phyloP scores from a whole-genome alignment of 2,113 vertebrate species.

The Corydoras maculifer region DNA sequence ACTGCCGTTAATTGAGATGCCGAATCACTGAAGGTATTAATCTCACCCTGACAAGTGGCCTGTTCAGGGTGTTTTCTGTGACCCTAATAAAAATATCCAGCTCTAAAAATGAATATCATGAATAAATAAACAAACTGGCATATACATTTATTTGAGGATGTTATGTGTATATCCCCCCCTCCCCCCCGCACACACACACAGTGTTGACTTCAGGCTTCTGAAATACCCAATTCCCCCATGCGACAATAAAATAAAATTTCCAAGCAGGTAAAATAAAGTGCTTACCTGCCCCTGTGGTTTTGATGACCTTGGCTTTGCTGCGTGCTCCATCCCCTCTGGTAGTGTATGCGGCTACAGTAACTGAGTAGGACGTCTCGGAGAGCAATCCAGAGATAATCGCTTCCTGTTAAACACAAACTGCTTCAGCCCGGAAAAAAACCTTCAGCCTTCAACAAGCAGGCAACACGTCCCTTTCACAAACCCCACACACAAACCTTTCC shows the following conservation, averaged over 20 bases:
- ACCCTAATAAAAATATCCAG: too few relatives aligned
- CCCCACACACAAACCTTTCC: slow-evolving; percentile 3
- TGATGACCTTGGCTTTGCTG: slow-evolving; percentile 90
- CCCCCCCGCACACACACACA: too few relatives aligned
- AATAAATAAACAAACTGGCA: too few relatives aligned
- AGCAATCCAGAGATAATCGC: slow-evolving; percentile 81
- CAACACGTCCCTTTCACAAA: slow-evolving; percentile 2
- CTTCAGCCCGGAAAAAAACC: slow-evolving; percentile 13
- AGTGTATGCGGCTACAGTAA: slow-evolving; percentile 93
- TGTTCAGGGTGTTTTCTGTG: too few relatives aligned
- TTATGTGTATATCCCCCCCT: too few relatives aligned
- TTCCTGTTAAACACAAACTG: slow-evolving; percentile 69
- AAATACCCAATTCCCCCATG: too few relatives aligned
- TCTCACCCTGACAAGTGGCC: too few relatives aligned
- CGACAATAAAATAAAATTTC: neutral
- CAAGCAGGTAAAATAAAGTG: neutral
- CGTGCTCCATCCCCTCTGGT: slow-evolving; percentile 94
- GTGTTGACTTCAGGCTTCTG: too few relatives aligned
- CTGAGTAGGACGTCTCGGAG: slow-evolving; percentile 90
- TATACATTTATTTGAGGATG: too few relatives aligned
- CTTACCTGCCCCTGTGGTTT: slow-evolving; percentile 87
- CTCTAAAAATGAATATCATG: too few relatives aligned
- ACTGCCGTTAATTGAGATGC: too few relatives aligned
- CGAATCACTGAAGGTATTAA: too few relatives aligned
- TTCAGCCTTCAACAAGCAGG: neutral